Base-by-base conservation (phyloP, 2,797 vertebrate species). In the Hirundo rustica region DNA sequence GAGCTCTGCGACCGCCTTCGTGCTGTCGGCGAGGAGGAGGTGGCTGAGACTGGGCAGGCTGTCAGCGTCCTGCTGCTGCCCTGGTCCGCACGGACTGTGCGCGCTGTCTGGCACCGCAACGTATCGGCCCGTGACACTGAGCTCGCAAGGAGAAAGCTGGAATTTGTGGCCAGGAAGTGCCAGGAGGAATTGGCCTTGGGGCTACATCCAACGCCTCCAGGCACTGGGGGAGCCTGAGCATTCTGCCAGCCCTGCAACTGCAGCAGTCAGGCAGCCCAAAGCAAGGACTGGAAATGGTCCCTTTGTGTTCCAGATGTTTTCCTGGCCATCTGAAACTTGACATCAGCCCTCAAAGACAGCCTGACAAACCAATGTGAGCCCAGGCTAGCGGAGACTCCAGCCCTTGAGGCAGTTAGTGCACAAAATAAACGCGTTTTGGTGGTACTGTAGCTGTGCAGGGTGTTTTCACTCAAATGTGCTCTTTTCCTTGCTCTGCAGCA, bases 81-180 rank as follows among this genome's bases (percentile, higher is more conserved):
- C 15, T 96, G 98, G 92, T 92, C 97, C 0, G 96, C 96, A 8
- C 91, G 26, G 75, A 82, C 96, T 0, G 91, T 98, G 32, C 96
- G 98, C 2, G 97, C 98, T 0, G 98, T 99, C 87, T 99, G 98
- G 98, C 99, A 99, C 97, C 88, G 97, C 1, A 97, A 96, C 1
- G 17, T 99, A 94, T 98, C 98, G 0, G 58, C 97, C 26, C 95
- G 47, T 6, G 98, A 99, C 93, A 99, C 98, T 0, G 96, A 97
- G 75, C 96, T 98, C 18, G 98, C 98, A 14, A 96, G 98, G 55
- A 97, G 91, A 85, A 99, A 99, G 92, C 97, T 99, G 97, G 96
- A 96, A 22, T 98, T 98, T 85, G 98, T 99, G 60, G 97, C 97
- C 27, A 97, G 97, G 74, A 97, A 97, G 64, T 97, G 90, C 54